Conservation (phyloP, 2,113 vertebrate genomes). For the Caranx ignobilis region DNA sequence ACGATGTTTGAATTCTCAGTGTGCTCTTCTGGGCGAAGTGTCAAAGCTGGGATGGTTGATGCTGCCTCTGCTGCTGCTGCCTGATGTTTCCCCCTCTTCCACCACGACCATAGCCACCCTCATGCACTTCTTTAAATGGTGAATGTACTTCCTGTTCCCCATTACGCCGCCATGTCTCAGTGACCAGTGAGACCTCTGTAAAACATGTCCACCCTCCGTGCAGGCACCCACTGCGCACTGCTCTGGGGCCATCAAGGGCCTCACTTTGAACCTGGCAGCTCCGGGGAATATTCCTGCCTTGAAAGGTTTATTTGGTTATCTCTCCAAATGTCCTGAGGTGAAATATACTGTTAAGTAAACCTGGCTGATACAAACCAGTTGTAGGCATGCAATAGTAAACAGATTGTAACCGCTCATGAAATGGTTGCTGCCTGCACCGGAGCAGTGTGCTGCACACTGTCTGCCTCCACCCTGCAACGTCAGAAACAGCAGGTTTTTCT, state of each 20-base stretch:
- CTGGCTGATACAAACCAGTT: slow-evolving; percentile 82
- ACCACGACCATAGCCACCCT: neutral
- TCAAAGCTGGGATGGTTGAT: slow-evolving; percentile 66
- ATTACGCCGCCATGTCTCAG: slow-evolving; percentile 53
- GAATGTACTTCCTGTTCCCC: slow-evolving; percentile 64
- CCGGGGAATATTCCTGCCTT: slow-evolving; percentile 79
- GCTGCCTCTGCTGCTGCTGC: slow-evolving; percentile 23
- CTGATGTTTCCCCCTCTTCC: slow-evolving; percentile 26
- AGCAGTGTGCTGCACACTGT: slow-evolving; percentile 54
- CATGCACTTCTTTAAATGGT: slow-evolving; percentile 42
- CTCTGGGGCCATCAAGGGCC: slow-evolving; percentile 55
- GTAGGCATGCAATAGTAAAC: slow-evolving; percentile 80
- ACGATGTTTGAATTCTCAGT: slow-evolving; percentile 83
- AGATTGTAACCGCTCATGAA: slow-evolving; percentile 72
- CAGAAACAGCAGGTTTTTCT: slow-evolving; percentile 60
- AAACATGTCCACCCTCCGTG: slow-evolving; percentile 67
- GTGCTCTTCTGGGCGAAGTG: slow-evolving; percentile 74
- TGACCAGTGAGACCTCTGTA: slow-evolving; percentile 66
- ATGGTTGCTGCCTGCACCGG: slow-evolving; percentile 57
- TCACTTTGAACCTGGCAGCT: slow-evolving; percentile 80
- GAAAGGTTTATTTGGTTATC: slow-evolving; percentile 86
- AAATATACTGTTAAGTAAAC: slow-evolving; percentile 84
- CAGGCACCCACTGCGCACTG: slow-evolving; percentile 51
- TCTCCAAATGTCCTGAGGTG: slow-evolving; percentile 78
- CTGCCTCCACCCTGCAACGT: slow-evolving; percentile 43